Conservation (phyloP, 2,888 invertebrate species). For the Theristus sp. region DNA sequence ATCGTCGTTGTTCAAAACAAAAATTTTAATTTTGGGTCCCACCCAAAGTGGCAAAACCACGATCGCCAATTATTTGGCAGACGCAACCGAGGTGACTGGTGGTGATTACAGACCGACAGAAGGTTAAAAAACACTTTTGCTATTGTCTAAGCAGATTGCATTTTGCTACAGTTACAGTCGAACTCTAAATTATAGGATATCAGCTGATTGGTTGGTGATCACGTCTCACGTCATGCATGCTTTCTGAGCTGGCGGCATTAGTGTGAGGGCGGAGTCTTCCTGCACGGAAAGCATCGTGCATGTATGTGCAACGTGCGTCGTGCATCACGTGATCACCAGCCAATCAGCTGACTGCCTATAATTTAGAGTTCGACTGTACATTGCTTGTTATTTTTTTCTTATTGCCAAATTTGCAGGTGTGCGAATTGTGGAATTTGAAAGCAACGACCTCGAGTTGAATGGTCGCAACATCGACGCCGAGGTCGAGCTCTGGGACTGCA, state of each 20-base stretch:
- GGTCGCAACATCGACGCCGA: slow-evolving; percentile 44
- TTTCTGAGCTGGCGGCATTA: neutral
- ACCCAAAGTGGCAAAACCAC: slow-evolving; percentile 50
- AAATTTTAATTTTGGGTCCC: slow-evolving; percentile 8
- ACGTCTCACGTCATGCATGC: too few species aligned
- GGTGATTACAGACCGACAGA: slow-evolving; percentile 47
- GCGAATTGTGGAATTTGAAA: slow-evolving; percentile 57
- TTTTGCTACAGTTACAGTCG: too few species aligned
- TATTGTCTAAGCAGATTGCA: too few species aligned
- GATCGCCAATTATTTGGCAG: slow-evolving; percentile 51
- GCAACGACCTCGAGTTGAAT: slow-evolving; percentile 42
- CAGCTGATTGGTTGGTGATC: too few species aligned
- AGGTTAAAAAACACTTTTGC: too few species aligned
- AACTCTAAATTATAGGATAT: too few species aligned
- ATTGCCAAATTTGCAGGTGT: slow-evolving; percentile 13
- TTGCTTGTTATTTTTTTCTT: too few species aligned
- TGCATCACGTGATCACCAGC: neutral
- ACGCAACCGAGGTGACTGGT: slow-evolving; percentile 44
- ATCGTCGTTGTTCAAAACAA: slow-evolving; percentile 8
- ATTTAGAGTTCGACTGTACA: too few species aligned
- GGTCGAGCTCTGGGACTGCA: slow-evolving; percentile 60
- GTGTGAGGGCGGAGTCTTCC: neutral
- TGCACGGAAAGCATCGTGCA: neutral
- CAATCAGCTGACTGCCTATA: too few species aligned
- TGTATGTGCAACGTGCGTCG: neutral